Evolutionary conservation across 2,113 vertebrate genomes (phyloP).

Genomic region (Psephotus haematonotus): DNA sequence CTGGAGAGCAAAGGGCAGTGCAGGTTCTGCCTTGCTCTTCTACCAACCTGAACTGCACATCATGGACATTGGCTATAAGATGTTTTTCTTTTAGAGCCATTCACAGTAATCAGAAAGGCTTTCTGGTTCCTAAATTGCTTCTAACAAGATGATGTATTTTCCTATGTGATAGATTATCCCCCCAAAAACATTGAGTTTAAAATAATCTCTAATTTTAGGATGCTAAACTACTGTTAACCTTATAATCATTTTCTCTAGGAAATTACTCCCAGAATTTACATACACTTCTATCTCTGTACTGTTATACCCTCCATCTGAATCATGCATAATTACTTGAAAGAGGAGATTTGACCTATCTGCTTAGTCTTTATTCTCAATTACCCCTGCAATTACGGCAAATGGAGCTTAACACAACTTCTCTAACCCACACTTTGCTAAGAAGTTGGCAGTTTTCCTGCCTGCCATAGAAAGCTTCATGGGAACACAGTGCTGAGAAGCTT

Average conservation of each 20-base stretch:
- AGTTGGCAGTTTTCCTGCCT: background rate
- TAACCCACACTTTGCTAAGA: accelerated
- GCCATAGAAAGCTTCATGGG: background rate
- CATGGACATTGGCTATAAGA: background rate
- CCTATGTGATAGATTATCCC: background rate
- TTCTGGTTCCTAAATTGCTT: background rate
- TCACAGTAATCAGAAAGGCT: background rate
- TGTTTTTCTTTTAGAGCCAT: background rate
- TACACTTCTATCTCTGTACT: background rate
- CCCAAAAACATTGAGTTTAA: background rate
- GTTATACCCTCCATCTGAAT: background rate
- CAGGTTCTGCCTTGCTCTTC: background rate
- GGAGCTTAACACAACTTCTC: background rate
- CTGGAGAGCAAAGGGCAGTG: background rate
- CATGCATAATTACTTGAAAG: background rate
- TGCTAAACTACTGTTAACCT: background rate
- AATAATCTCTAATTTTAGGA: slow-evolving; percentile 8
- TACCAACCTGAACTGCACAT: background rate
- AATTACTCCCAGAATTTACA: background rate
- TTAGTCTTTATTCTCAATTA: slow-evolving; percentile 1
- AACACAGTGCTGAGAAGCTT: accelerated
- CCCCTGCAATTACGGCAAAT: background rate
- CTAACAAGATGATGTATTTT: background rate
- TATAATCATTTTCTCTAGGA: background rate
- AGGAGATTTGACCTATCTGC: background rate